Evolutionary conservation across 2,888 invertebrate genomes (phyloP).

Genomic region (Lottia scabra): DNA sequence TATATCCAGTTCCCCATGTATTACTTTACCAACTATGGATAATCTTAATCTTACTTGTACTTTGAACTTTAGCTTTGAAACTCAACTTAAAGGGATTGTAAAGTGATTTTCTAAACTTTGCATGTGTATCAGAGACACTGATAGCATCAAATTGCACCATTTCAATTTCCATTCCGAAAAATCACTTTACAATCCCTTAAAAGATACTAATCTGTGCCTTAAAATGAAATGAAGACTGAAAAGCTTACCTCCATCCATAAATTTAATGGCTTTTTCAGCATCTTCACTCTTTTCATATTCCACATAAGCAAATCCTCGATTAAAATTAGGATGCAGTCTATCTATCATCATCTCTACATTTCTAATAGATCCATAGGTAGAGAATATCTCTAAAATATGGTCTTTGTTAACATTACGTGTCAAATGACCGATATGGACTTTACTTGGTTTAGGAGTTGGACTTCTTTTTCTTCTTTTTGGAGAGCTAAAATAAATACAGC

Average conservation of each 20-base stretch:
- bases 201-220: too few relatives aligned
- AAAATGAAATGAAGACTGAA: background rate
- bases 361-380: constrained; percentile 78
- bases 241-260: constrained; percentile 93
- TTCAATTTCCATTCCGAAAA: too few relatives aligned
- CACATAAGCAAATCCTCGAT: constrained; percentile 94
- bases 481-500: constrained; percentile 43
- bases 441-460: constrained; percentile 89
- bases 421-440: constrained; percentile 93
- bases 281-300: constrained; percentile 94
- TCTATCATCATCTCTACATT: constrained; percentile 91
- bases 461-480: constrained; percentile 77
- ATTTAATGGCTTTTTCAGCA: constrained; percentile 98
- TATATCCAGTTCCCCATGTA: too few relatives aligned
- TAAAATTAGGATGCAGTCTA: constrained; percentile 86
- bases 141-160: too few relatives aligned
- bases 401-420: constrained; percentile 89
- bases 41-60: too few relatives aligned
- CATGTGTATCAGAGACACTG: too few relatives aligned
- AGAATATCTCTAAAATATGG: constrained; percentile 68
- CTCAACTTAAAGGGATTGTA: too few relatives aligned
- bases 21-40: too few relatives aligned
- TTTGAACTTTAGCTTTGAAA: too few relatives aligned
- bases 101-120: too few relatives aligned
- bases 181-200: too few relatives aligned